Percentiles rank a stretch among this genome's conserved stretches.
phyloP scores from a whole-genome alignment of 1,140 invertebrate species.

The Diabrotica virgifera region DNA sequence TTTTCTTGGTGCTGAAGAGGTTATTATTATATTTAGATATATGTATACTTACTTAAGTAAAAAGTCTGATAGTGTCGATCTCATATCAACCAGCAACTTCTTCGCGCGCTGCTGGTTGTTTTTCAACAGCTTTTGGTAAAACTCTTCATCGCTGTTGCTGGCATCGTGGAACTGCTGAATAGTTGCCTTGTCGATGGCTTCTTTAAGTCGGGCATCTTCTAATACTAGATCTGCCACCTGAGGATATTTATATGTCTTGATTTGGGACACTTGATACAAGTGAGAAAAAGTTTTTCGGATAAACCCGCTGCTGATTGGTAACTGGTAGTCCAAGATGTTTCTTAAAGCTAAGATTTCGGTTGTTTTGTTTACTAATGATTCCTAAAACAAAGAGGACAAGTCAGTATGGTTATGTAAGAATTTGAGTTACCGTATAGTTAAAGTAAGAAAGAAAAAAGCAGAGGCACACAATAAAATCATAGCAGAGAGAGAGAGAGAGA shows the following conservation, averaged over 20 bases:
- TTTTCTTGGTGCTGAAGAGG: no score
- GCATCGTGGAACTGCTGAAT: conserved; percentile 50
- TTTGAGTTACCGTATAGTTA: no score
- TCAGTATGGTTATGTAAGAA: no score
- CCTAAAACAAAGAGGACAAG: conserved; percentile 47
- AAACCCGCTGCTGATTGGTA: conserved; percentile 53
- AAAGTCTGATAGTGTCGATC: conserved; percentile 66
- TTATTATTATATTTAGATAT: no score
- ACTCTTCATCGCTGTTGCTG: conserved; percentile 49
- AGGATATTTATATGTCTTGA: conserved; percentile 61
- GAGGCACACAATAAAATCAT: no score
- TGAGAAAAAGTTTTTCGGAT: conserved; percentile 61
- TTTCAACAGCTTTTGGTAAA: conserved; percentile 53
- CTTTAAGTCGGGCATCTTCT: conserved; percentile 65
- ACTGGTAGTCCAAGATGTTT: conserved; percentile 63
- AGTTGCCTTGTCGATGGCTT: conserved; percentile 65
- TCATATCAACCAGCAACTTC: conserved; percentile 69
- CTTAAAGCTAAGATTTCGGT: conserved; percentile 53
- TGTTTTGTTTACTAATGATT: conserved; percentile 57
- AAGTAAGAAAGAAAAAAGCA: no score
- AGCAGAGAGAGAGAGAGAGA: no score
- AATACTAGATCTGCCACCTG: conserved; percentile 63
- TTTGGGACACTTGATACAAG: conserved; percentile 57
- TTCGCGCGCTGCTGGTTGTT: conserved; percentile 61
- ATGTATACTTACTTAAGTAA: conserved; percentile 54